Evolutionary conservation across 2,113 vertebrate genomes (phyloP).

Genomic region (Globicephala melas): DNA sequence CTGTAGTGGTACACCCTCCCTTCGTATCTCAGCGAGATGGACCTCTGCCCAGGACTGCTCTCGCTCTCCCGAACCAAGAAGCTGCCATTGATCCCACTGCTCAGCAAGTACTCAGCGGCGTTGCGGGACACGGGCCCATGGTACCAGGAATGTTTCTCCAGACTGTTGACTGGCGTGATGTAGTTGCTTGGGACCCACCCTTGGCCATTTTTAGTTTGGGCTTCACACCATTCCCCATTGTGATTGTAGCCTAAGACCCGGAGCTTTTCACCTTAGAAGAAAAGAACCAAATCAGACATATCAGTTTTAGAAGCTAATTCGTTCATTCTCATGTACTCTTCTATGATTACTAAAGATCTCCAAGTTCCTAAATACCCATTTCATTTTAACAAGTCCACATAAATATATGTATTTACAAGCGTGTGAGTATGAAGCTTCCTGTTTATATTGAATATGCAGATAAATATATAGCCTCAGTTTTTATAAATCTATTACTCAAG

Average conservation of each 20-base stretch:
- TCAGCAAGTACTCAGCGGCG: constrained; percentile 88
- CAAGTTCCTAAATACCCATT: not conserved
- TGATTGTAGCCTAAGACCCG: constrained; percentile 90
- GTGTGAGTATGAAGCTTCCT: not conserved
- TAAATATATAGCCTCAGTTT: not conserved
- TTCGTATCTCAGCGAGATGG: constrained; percentile 88
- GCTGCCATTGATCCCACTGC: constrained; percentile 90
- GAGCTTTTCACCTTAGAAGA: constrained; percentile 86
- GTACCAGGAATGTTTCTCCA: constrained; percentile 92
- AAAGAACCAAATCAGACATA: not conserved
- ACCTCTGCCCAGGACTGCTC: constrained; percentile 89
- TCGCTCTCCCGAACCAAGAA: constrained; percentile 90
- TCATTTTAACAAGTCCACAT: not conserved
- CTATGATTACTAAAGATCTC: not conserved
- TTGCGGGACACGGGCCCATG: constrained; percentile 89
- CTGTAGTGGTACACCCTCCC: constrained; percentile 97
- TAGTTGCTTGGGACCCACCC: constrained; percentile 92
- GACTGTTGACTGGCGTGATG: constrained; percentile 89
- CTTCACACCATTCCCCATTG: constrained; percentile 92
- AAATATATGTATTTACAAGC: not conserved
- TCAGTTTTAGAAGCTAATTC: not conserved
- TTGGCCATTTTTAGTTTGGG: constrained; percentile 89
- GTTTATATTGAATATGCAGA: not conserved
- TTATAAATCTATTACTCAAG: not conserved
- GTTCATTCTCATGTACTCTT: not conserved